These are phyloP conservation scores for Callinectes sapidus DNA, from an alignment of 2,888 invertebrate genomes.

Conservation along the genomic window DNA sequence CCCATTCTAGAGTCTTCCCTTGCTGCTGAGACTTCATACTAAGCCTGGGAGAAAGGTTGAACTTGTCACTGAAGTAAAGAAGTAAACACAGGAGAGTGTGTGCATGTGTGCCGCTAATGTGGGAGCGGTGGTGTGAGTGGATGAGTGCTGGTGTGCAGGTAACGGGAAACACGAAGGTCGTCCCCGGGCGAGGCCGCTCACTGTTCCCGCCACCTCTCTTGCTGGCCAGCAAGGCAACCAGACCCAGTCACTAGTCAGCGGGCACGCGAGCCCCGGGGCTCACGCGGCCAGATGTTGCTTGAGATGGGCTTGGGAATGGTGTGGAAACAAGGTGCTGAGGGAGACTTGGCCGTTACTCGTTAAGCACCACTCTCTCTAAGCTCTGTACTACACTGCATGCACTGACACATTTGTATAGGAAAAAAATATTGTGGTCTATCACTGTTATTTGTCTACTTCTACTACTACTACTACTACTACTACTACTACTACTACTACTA, in stretches of 20 bases:
- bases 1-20: background rate
- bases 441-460: slow-evolving; percentile 19
- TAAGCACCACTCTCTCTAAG: background rate
- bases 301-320: background rate
- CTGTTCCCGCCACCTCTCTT: background rate
- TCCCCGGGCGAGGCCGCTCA: slow-evolving; percentile 29
- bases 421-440: background rate
- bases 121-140: background rate
- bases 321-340: background rate
- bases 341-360: background rate
- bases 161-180: slow-evolving; percentile 30
- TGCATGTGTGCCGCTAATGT: background rate
- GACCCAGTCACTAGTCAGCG: no score
- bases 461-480: slow-evolving; percentile 34
- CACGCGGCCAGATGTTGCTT: background rate
- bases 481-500: slow-evolving; percentile 45
- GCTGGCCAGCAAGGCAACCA: background rate
- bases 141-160: slow-evolving; percentile 23
- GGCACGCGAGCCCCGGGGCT: background rate
- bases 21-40: background rate
- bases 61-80: background rate
- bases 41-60: background rate
- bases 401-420: background rate
- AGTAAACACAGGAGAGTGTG: background rate
- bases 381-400: background rate